These are phyloP conservation scores for Holothuria scabra DNA, from an alignment of 53 echinoderm and acorn worm genomes.

Conservation along the genomic window DNA sequence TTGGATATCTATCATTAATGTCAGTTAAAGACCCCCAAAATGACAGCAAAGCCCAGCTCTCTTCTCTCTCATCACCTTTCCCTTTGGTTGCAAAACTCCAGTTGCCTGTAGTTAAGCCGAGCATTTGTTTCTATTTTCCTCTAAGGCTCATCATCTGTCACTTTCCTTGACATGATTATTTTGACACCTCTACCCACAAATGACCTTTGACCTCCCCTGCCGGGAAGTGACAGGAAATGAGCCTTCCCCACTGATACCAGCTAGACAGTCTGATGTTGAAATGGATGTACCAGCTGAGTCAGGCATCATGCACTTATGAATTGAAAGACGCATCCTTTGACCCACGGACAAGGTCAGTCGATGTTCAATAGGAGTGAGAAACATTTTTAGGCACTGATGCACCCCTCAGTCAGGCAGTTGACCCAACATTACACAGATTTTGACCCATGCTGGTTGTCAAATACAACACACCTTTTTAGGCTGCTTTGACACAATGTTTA, in stretches of 20 bases:
- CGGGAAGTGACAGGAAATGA: constrained; percentile 16
- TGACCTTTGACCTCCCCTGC: constrained; percentile 29
- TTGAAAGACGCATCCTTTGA: too few species aligned
- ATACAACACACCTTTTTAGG: too few species aligned
- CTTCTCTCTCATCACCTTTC: constrained; percentile 9
- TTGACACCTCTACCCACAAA: constrained; percentile 25
- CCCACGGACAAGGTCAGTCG: too few species aligned
- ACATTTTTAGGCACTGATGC: too few species aligned
- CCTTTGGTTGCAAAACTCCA: neutral
- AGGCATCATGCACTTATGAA: too few species aligned
- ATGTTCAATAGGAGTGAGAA: too few species aligned
- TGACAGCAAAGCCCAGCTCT: constrained; percentile 3
- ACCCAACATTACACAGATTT: too few species aligned
- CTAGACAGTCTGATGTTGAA: constrained; percentile 9
- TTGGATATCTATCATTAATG: constrained; percentile 20
- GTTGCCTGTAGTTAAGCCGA: neutral
- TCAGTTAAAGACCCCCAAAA: constrained; percentile 30
- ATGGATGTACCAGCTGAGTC: constrained; percentile 27
- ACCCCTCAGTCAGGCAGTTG: too few species aligned
- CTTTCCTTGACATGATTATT: constrained; percentile 39
- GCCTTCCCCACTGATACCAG: constrained; percentile 13
- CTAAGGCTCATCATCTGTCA: constrained; percentile 29
- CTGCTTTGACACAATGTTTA: too few species aligned
- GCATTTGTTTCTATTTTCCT: neutral
- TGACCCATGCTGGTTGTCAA: too few species aligned